phyloP scores from a whole-genome alignment of 2,113 vertebrate genomes.

The Lepisosteus osseus region DNA sequence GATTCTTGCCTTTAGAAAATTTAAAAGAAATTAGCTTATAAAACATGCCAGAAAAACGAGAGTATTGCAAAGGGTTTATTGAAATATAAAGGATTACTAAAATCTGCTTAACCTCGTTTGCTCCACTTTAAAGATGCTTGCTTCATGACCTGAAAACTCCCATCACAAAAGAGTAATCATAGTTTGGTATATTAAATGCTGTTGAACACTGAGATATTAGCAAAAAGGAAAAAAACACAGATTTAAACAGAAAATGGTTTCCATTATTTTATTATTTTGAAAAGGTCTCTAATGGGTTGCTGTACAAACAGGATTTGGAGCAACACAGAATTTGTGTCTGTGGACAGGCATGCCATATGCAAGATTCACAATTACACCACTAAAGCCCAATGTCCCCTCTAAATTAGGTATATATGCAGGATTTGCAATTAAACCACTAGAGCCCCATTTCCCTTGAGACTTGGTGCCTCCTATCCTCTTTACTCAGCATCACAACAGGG shows the following conservation, averaged over 20 bases:
- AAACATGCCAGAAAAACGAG: not conserved
- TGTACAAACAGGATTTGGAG: no score
- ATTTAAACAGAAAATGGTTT: no score
- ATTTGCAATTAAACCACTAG: not conserved
- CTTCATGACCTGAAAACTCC: not conserved
- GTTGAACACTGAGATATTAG: no score
- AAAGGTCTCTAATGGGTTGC: no score
- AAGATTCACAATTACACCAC: not conserved
- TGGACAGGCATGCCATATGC: not conserved
- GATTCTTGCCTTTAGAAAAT: not conserved
- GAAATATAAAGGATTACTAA: not conserved
- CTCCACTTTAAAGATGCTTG: not conserved
- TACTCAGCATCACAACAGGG: not conserved
- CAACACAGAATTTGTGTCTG: conserved; percentile 3
- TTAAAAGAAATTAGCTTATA: not conserved
- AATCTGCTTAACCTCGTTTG: not conserved
- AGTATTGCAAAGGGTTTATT: not conserved
- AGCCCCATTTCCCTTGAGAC: not conserved
- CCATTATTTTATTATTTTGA: no score
- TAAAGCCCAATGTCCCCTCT: not conserved
- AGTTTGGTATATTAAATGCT: not conserved
- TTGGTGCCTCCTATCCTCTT: not conserved
- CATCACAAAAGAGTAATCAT: not conserved
- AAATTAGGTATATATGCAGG: not conserved
- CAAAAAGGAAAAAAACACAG: no score